These are phyloP conservation scores for Ptiloglossa arizonensis DNA, from an alignment of 1,140 invertebrate species.

Conservation along the genomic window DNA sequence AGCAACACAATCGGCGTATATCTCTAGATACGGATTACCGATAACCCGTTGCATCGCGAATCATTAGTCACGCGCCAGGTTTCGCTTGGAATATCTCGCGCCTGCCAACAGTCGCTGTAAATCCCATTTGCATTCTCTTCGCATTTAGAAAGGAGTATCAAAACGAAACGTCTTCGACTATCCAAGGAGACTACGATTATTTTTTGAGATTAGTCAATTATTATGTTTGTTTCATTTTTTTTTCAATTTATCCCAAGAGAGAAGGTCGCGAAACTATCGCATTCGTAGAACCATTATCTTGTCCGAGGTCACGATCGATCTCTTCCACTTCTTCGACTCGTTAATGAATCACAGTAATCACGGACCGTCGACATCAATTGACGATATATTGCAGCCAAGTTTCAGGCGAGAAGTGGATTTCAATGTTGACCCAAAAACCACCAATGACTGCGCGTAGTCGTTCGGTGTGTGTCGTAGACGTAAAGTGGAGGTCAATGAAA, in stretches of 20 bases:
- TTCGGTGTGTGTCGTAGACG: constrained; percentile 9
- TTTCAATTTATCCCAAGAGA: too few relatives aligned
- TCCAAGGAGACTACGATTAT: too few relatives aligned
- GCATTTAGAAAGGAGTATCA: too few relatives aligned
- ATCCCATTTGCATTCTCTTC: too few relatives aligned
- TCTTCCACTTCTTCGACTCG: background rate
- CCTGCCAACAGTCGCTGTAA: background rate
- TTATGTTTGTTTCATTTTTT: too few relatives aligned
- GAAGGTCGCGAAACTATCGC: too few relatives aligned
- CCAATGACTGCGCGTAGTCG: constrained; percentile 25
- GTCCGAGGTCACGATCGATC: constrained; percentile 18
- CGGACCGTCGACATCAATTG: background rate
- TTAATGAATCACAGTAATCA: constrained; percentile 37
- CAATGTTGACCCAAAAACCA: constrained; percentile 49
- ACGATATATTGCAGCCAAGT: constrained; percentile 2
- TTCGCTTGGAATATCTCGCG: background rate
- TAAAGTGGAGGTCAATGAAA: constrained; percentile 17
- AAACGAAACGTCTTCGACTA: too few relatives aligned
- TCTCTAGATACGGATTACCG: background rate
- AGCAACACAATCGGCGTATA: background rate
- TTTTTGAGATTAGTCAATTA: too few relatives aligned
- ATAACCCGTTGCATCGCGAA: constrained; percentile 9
- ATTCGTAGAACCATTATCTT: background rate
- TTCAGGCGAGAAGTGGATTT: constrained; percentile 42
- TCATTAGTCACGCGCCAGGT: constrained; percentile 27